Percentiles rank a stretch among this genome's conserved stretches.
These are phyloP conservation scores for Epinephelus moara DNA, from an alignment of 2,113 vertebrate genomes.

Conservation along the genomic window DNA sequence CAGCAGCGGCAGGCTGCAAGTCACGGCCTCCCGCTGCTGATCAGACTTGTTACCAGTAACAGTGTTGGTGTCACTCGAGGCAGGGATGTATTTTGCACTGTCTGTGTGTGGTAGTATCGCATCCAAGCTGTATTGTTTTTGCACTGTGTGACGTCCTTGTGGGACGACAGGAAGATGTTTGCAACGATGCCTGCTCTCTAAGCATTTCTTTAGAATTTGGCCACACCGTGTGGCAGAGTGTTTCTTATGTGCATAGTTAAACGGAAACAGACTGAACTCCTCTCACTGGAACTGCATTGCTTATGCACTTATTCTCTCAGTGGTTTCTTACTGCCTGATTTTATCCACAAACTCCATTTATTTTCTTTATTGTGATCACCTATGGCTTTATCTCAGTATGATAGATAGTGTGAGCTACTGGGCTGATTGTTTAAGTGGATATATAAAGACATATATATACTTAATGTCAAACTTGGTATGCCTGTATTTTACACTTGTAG, in stretches of 20 bases:
- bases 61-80: constrained; percentile 55
- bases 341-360: constrained; percentile 30
- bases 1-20: not conserved
- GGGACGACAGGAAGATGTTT: constrained; percentile 41
- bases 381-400: constrained; percentile 43
- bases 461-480: constrained; percentile 55
- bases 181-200: constrained; percentile 25
- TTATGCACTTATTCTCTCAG: constrained; percentile 44
- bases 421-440: constrained; percentile 40
- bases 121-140: constrained; percentile 57
- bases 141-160: constrained; percentile 40
- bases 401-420: constrained; percentile 49
- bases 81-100: constrained; percentile 63
- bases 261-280: constrained; percentile 35
- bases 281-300: constrained; percentile 37
- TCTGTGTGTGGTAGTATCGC: constrained; percentile 37
- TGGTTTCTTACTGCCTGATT: constrained; percentile 33
- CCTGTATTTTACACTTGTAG: constrained; percentile 72
- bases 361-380: constrained; percentile 19
- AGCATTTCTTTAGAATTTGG: constrained; percentile 21
- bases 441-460: constrained; percentile 32
- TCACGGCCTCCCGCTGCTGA: not conserved
- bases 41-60: constrained; percentile 45
- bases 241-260: constrained; percentile 21
- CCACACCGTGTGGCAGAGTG: not conserved